A percentile compares a stretch with the other conserved stretches of the same genome.
Conservation (phyloP, 2,888 invertebrate genomes). For the Mythimna impura region DNA sequence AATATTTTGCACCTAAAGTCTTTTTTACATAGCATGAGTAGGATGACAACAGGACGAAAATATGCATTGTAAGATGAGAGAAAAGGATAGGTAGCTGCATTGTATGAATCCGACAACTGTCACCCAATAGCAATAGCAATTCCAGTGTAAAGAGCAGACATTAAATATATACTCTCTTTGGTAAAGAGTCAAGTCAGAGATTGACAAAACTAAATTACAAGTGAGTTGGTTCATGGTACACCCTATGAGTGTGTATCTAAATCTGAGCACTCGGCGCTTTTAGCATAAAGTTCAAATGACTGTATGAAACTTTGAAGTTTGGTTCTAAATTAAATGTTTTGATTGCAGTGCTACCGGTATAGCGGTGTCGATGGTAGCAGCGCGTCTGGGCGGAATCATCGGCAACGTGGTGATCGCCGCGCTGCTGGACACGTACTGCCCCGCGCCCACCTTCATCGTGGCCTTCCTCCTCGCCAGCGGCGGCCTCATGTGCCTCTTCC, state of each 20-base stretch:
- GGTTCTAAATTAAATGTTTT: slow-evolving; percentile 2
- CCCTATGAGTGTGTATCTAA: neutral
- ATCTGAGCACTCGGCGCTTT: neutral
- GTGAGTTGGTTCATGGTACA: neutral
- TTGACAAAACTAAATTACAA: neutral
- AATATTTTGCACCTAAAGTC: neutral
- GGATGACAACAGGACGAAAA: too few species aligned
- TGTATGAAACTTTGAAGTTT: neutral
- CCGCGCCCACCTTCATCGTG: slow-evolving; percentile 97
- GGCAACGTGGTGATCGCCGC: slow-evolving; percentile 97
- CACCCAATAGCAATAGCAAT: too few species aligned
- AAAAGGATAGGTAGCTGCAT: too few species aligned
- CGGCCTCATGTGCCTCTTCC: slow-evolving; percentile 95
- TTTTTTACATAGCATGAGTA: too few species aligned
- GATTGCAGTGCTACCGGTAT: slow-evolving; percentile 95
- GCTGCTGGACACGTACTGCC: slow-evolving; percentile 96
- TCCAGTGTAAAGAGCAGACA: neutral
- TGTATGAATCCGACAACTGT: too few species aligned
- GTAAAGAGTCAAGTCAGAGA: neutral
- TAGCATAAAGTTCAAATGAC: neutral
- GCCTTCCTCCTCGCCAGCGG: slow-evolving; percentile 96
- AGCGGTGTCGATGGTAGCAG: slow-evolving; percentile 97
- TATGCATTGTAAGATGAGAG: too few species aligned
- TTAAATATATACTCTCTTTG: too few species aligned
- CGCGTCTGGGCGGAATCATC: slow-evolving; percentile 96